Percentiles rank a stretch among this genome's conserved stretches.
These are phyloP conservation scores for Cephus spinipes DNA, from an alignment of 2,888 invertebrate species.

Conservation along the genomic window DNA sequence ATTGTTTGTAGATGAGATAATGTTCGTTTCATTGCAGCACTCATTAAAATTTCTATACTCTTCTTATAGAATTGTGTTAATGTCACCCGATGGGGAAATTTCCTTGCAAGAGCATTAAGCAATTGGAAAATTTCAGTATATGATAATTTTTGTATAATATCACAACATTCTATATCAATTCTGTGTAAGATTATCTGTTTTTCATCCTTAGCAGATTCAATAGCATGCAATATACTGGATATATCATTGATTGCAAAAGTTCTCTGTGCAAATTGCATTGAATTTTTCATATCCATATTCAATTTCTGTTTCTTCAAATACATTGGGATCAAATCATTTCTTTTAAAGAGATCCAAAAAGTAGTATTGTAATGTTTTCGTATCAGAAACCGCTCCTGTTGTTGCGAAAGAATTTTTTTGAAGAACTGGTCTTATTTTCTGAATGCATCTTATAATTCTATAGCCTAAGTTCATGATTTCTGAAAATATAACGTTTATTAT, in stretches of 20 bases:
- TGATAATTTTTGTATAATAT: conserved; percentile 22
- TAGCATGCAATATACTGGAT: background rate
- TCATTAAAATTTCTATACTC: conserved; percentile 22
- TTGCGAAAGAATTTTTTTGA: background rate
- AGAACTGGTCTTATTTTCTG: background rate
- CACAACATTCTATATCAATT: conserved; percentile 20
- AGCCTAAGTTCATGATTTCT: background rate
- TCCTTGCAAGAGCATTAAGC: conserved; percentile 24
- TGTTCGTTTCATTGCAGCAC: conserved; percentile 9
- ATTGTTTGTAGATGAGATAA: conserved; percentile 23
- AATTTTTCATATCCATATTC: background rate
- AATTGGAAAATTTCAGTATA: conserved; percentile 24
- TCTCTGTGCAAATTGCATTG: background rate
- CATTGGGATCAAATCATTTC: background rate
- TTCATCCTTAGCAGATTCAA: background rate
- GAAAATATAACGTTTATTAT: background rate
- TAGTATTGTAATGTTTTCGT: background rate
- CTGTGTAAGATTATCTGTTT: background rate
- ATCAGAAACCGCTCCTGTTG: background rate
- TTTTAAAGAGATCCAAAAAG: background rate
- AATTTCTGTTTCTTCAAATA: background rate
- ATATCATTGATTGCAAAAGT: background rate
- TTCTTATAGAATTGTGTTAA: conserved; percentile 23
- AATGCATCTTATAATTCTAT: background rate
- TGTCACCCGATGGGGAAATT: conserved; percentile 2